Conservation (phyloP, 2,797 vertebrate species). For the Uromys caudimaculatus region DNA sequence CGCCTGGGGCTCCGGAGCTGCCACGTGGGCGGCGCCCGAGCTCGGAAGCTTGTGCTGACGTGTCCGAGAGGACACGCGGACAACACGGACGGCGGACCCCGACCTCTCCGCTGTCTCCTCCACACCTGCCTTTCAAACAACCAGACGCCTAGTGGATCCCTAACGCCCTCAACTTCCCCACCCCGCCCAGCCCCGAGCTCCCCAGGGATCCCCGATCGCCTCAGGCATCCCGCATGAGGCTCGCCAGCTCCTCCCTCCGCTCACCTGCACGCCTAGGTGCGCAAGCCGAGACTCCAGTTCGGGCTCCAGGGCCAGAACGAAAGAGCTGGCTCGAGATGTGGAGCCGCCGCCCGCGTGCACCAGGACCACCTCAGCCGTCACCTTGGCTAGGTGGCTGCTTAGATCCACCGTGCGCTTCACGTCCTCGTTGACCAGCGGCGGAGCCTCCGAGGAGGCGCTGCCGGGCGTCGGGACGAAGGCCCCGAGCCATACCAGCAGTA, state of each 20-base stretch:
- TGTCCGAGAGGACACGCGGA: background rate
- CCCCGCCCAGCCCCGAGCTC: too few species aligned
- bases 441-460: conserved; percentile 70
- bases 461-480: conserved; percentile 74
- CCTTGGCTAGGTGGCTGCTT: conserved; percentile 95
- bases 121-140: background rate
- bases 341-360: conserved; percentile 90
- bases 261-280: conserved; percentile 95
- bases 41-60: background rate
- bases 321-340: conserved; percentile 87
- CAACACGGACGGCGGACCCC: background rate
- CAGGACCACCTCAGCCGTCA: conserved; percentile 93
- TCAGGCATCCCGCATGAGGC: background rate
- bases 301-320: conserved; percentile 93
- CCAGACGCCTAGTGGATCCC: background rate
- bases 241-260: conserved; percentile 48
- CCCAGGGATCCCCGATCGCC: background rate
- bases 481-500: conserved; percentile 82
- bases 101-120: background rate
- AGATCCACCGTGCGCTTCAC: conserved; percentile 95
- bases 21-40: background rate
- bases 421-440: conserved; percentile 92
- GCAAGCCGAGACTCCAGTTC: conserved; percentile 93
- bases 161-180: background rate
- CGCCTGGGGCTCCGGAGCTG: background rate